Base-by-base conservation (phyloP, 2,113 vertebrate genomes). In the Nibea coibor region DNA sequence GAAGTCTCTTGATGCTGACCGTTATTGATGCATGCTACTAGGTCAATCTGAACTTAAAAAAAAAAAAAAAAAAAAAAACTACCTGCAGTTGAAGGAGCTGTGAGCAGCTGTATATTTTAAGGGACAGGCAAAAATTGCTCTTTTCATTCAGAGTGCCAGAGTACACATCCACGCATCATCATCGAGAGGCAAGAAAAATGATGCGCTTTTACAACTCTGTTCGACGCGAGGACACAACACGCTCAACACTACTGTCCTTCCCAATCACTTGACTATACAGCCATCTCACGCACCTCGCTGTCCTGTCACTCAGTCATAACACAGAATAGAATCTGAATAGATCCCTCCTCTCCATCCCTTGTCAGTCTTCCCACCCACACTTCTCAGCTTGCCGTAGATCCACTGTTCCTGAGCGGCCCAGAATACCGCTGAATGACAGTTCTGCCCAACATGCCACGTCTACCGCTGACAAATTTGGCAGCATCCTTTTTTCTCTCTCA, bases 311-410 rank as follows among this genome's bases (percentile, higher is more conserved):
- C 82, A 82, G 66, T 47, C 84, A 73, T 19, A 65, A 65, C 63
- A 57, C 70, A 58, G 43, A 75, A n/a, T n/a, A n/a, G n/a, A n/a
- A n/a, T 80, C 56, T 82, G 69, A 82, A 88, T 67, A 90, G 68
- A 82, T 85, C 70, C 48, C 64, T 83, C 66, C 54, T 54, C 72
- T 70, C 35, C 58, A 2, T 73, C 59, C 69, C 86, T 69, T 90
- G 85, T 91, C 91, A 88, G 45, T 84, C 82, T 80, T 84, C 69
- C 85, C 88, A 78, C 87, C 89, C 90, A 88, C 90, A 82, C 86
- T 56, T 63, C 70, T 72, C 69, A 71, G 80, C 79, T 77, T 47
- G 83, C 77, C 31, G 74, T 77, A 64, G 76, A 92, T 85, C 78
- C 45, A 19, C 84, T 50, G 65, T 77, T 87, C 66, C 82, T 80